A percentile compares a stretch with the other conserved stretches of the same genome.
phyloP scores from a whole-genome alignment of 2,797 vertebrate species.

The Anniella stebbinsi region DNA sequence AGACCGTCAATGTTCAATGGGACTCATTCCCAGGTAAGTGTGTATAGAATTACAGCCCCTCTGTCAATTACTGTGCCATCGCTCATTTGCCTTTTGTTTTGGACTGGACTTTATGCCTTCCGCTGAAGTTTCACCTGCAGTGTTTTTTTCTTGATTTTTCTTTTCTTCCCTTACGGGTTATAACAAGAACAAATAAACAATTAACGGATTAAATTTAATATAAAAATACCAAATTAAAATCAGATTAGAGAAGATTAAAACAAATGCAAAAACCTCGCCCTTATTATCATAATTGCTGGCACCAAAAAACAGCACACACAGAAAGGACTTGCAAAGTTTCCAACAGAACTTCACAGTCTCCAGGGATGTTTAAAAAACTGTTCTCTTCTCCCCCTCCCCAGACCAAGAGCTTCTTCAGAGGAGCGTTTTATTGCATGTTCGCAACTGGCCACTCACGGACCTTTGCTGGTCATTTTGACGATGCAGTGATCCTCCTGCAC shows the following conservation, averaged over 20 bases:
- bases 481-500: no score
- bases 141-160: neutral
- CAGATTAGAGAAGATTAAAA: conserved; percentile 19
- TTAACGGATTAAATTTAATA: neutral
- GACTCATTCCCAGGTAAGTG: neutral
- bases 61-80: neutral
- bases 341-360: neutral
- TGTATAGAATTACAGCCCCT: neutral
- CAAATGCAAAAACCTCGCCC: neutral
- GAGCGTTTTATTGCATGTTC: no score
- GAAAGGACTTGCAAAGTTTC: neutral
- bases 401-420: neutral
- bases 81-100: neutral
- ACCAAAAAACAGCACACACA: neutral
- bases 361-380: neutral
- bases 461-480: no score
- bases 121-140: neutral
- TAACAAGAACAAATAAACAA: conserved; percentile 1
- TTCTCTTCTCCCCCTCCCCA: no score
- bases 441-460: no score
- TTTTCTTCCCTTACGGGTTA: neutral
- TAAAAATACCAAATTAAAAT: conserved; percentile 6
- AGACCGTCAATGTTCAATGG: neutral
- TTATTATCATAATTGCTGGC: neutral
- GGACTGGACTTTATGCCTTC: neutral